Evolutionary conservation across 1,140 invertebrate species (phyloP).

Genomic region (Chelonus insularis): DNA sequence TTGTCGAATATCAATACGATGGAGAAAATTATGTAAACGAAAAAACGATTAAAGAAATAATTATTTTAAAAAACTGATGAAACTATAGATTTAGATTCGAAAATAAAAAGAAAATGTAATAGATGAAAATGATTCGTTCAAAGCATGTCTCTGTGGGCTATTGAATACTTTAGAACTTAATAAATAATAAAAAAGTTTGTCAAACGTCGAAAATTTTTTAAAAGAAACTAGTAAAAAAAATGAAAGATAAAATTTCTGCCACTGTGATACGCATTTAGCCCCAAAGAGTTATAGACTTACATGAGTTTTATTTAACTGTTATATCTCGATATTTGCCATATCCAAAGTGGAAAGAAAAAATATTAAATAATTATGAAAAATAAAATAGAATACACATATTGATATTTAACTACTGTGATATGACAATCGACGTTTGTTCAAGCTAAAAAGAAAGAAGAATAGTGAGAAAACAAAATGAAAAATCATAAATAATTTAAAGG

Average conservation of each 20-base stretch:
- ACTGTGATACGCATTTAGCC: conserved; percentile 61
- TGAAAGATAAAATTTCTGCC: conserved; percentile 39
- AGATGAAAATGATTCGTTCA: conserved; percentile 7
- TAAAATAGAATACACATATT: conserved; percentile 56
- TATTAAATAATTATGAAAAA: conserved; percentile 48
- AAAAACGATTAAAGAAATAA: background rate
- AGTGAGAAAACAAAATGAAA: conserved; percentile 24
- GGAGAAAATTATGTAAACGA: background rate
- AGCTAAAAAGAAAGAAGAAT: conserved; percentile 50
- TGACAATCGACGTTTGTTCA: conserved; percentile 58
- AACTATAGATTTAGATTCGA: background rate
- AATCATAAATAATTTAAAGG: conserved; percentile 11
- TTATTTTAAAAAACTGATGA: background rate
- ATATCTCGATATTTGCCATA: conserved; percentile 60
- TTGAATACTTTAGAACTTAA: background rate
- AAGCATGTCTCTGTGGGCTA: conserved; percentile 5
- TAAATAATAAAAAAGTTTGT: background rate
- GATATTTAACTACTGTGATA: conserved; percentile 58
- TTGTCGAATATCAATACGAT: background rate
- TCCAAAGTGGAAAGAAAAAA: conserved; percentile 58
- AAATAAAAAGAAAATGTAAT: background rate
- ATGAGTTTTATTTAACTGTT: conserved; percentile 60
- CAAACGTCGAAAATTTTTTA: conserved; percentile 6
- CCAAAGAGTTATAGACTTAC: conserved; percentile 59
- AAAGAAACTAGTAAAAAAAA: conserved; percentile 1